Evolutionary conservation across 1,140 invertebrate genomes (phyloP).

Genomic region (Drosophila grimshawi): DNA sequence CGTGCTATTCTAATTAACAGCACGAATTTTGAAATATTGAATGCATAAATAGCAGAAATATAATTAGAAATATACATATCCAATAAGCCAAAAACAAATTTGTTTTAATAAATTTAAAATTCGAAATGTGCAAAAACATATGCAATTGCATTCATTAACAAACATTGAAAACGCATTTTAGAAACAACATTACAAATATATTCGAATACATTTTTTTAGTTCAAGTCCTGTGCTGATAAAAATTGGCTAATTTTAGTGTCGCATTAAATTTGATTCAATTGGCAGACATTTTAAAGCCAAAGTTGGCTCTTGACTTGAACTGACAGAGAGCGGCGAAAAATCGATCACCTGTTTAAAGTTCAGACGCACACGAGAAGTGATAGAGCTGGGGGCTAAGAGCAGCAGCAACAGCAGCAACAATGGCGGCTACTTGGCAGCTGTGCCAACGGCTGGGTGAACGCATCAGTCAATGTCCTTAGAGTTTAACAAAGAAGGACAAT

Average conservation of each 20-base stretch:
- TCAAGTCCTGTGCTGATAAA: neutral
- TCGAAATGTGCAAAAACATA: neutral
- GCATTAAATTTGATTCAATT: constrained; percentile 72
- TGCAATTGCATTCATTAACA: neutral
- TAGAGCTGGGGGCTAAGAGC: neutral
- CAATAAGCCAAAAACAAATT: neutral
- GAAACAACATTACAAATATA: neutral
- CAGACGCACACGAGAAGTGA: constrained; percentile 13
- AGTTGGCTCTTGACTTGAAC: too few species aligned
- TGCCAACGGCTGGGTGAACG: constrained; percentile 67
- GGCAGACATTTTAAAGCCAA: constrained; percentile 23
- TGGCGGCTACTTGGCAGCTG: constrained; percentile 73
- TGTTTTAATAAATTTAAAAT: neutral
- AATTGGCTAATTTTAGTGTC: constrained; percentile 47
- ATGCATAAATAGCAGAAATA: neutral
- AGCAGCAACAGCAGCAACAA: constrained; percentile 36
- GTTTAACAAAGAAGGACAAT: constrained; percentile 78
- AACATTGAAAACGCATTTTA: neutral
- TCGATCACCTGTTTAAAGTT: constrained; percentile 76
- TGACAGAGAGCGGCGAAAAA: constrained; percentile 44
- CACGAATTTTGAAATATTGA: neutral
- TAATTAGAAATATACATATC: neutral
- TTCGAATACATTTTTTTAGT: neutral
- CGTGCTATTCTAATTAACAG: too few species aligned
- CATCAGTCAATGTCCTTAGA: constrained; percentile 78